These are phyloP conservation scores for Erythrocercus mccallii DNA, from an alignment of 2,113 vertebrate genomes.

Conservation along the genomic window DNA sequence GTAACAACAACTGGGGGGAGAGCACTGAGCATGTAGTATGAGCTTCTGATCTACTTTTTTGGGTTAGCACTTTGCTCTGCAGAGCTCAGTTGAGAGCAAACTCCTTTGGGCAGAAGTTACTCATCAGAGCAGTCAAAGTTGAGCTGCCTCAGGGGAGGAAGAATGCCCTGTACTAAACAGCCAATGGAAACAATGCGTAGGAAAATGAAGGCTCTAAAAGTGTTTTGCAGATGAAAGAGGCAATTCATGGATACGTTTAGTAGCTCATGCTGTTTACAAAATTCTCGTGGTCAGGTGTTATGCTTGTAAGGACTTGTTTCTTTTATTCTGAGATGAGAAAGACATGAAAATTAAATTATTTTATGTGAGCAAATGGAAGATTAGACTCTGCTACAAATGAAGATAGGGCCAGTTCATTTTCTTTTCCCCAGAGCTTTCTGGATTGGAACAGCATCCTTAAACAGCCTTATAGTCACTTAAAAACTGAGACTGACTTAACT, in stretches of 20 bases:
- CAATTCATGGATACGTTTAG: not conserved
- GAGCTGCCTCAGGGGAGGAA: not conserved
- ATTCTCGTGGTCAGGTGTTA: not conserved
- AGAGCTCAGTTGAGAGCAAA: not conserved
- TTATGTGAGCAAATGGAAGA: not conserved
- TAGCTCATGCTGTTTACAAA: not conserved
- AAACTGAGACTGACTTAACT: not conserved
- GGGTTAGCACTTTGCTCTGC: not conserved
- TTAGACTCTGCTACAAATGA: not conserved
- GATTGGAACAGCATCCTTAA: not conserved
- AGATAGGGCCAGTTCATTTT: not conserved
- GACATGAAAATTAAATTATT: not conserved
- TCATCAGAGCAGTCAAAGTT: not conserved
- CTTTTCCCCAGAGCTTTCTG: not conserved
- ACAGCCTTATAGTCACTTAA: not conserved
- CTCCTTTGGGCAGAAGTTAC: not conserved
- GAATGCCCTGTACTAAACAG: not conserved
- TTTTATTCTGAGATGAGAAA: not conserved
- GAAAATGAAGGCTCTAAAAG: not conserved
- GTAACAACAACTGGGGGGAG: not conserved
- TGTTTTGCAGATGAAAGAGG: not conserved
- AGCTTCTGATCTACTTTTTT: not conserved
- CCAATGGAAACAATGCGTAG: not conserved
- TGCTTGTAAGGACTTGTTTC: not conserved
- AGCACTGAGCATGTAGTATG: accelerated